Conservation (phyloP, 1,140 invertebrate species). For the Pseudomyrmex gracilis region DNA sequence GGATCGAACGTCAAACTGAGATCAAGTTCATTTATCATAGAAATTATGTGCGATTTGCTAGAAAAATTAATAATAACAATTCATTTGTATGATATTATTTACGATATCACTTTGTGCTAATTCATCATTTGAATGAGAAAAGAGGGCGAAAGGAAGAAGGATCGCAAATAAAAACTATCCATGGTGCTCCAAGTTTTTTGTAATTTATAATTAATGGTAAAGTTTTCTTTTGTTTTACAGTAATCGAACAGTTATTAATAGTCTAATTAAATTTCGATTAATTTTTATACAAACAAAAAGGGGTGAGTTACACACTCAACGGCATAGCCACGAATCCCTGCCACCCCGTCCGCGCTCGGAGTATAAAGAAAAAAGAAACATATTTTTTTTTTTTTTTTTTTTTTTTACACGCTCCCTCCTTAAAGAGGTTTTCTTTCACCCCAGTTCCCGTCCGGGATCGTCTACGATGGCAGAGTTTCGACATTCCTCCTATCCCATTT, state of each 20-base stretch:
- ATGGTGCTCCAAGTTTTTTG: conserved; percentile 74
- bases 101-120: neutral
- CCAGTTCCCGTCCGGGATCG: conserved; percentile 56
- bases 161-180: neutral
- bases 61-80: conserved; percentile 17
- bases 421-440: conserved; percentile 10
- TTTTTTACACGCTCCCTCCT: conserved; percentile 34
- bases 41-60: neutral
- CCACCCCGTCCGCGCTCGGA: conserved; percentile 73
- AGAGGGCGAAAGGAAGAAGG: neutral
- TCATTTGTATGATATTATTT: neutral
- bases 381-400: conserved; percentile 57
- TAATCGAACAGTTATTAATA: conserved; percentile 83
- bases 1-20: neutral
- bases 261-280: conserved; percentile 83
- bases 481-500: conserved; percentile 57
- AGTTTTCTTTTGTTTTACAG: conserved; percentile 81
- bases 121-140: neutral
- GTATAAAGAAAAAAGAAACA: conserved; percentile 69
- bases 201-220: conserved; percentile 83
- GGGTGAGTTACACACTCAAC: conserved; percentile 81
- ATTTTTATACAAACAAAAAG: conserved; percentile 83
- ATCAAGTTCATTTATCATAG: neutral
- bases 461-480: conserved; percentile 73
- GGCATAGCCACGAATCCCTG: conserved; percentile 77